Evolutionary conservation across 2,888 invertebrate genomes (phyloP).

Genomic region (Polydrusus tereticollis): DNA sequence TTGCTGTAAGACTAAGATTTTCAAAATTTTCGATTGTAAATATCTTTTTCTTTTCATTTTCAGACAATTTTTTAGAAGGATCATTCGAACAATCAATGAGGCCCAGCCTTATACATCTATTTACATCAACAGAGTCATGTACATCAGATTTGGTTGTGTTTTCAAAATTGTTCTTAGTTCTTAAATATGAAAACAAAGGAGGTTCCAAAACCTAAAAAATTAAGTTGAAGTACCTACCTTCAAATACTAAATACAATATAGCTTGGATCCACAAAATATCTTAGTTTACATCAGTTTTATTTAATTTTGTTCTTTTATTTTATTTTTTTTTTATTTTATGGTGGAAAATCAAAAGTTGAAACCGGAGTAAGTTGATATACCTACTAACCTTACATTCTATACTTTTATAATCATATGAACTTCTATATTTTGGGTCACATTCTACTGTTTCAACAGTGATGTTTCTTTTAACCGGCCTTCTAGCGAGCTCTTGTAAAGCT

Average conservation of each 20-base stretch:
- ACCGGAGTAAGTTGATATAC: no score
- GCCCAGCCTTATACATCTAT: constrained; percentile 59
- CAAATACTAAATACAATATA: background rate
- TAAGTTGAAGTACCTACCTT: background rate
- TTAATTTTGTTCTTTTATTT: no score
- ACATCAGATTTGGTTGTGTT: constrained; percentile 54
- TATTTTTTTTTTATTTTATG: no score
- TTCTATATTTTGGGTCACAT: constrained; percentile 53
- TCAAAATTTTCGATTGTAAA: constrained; percentile 62
- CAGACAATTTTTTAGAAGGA: constrained; percentile 53
- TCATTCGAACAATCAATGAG: constrained; percentile 54
- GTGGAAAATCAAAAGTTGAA: no score
- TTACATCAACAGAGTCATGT: constrained; percentile 59
- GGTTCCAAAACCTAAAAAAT: constrained; percentile 54
- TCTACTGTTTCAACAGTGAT: constrained; percentile 49
- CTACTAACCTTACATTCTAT: constrained; percentile 56
- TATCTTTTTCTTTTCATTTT: constrained; percentile 57
- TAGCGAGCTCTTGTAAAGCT: constrained; percentile 57
- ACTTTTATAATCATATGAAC: constrained; percentile 56
- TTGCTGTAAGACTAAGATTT: constrained; percentile 60
- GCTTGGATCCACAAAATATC: no score
- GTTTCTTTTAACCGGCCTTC: constrained; percentile 55
- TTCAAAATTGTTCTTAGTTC: constrained; percentile 51
- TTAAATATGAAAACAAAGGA: constrained; percentile 52
- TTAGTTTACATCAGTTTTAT: no score